phyloP scores from a whole-genome alignment of 64 coral and sea anemone genomes.

The Stichodactyla mertensii region DNA sequence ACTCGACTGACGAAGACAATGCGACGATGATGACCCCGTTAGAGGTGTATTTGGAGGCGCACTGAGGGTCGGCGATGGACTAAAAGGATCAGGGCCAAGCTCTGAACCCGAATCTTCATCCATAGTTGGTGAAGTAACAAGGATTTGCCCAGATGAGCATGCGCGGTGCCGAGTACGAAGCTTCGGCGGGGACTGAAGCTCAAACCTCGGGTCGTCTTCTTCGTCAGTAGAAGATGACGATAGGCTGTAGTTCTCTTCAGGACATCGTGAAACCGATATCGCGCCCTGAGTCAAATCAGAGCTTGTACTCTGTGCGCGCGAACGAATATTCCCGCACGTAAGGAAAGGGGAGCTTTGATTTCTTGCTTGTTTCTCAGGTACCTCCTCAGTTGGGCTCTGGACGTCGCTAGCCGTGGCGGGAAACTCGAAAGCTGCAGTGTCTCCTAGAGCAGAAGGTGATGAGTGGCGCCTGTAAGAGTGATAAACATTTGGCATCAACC shows the following conservation, averaged over 20 bases:
- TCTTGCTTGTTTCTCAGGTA: slow-evolving; percentile 19
- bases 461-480: slow-evolving; percentile 88
- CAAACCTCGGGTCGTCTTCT: slow-evolving; percentile 44
- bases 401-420: slow-evolving; percentile 47
- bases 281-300: slow-evolving; percentile 21
- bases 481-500: slow-evolving; percentile 63
- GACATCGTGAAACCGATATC: neutral
- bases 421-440: slow-evolving; percentile 77
- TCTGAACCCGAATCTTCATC: slow-evolving; percentile 11
- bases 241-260: neutral
- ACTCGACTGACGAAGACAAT: neutral
- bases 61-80: neutral
- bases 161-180: slow-evolving; percentile 30
- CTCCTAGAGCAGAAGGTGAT: slow-evolving; percentile 84
- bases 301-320: slow-evolving; percentile 69
- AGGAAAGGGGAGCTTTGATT: slow-evolving; percentile 75
- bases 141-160: slow-evolving; percentile 34
- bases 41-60: slow-evolving; percentile 42
- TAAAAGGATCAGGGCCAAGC: neutral
- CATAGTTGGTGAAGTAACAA: slow-evolving; percentile 25
- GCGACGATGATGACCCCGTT: neutral
- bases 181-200: slow-evolving; percentile 55
- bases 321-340: slow-evolving; percentile 54
- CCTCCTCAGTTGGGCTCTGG: slow-evolving; percentile 29
- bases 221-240: slow-evolving; percentile 28